Evolutionary conservation across 2,113 vertebrate genomes (phyloP).

Genomic region (Pelusios castaneus): DNA sequence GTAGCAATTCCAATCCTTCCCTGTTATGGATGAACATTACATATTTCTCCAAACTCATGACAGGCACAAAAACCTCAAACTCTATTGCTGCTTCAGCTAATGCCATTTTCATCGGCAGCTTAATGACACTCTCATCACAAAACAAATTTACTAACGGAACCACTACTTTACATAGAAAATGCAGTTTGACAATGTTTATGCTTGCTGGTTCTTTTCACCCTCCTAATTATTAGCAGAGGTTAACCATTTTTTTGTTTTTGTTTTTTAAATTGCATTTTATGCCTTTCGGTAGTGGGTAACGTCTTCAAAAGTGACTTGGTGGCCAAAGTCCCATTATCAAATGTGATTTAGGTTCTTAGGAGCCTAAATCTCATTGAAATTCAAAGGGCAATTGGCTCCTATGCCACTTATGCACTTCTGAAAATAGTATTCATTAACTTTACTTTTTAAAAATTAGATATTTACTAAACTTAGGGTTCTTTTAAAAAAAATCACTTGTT

Average conservation of each 20-base stretch:
- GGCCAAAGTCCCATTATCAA: not conserved
- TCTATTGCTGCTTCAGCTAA: not conserved
- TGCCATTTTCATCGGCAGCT: not conserved
- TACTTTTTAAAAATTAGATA: not conserved
- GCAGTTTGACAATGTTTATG: accelerated
- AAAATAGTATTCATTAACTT: not conserved
- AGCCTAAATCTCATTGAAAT: accelerated
- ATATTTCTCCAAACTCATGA: not conserved
- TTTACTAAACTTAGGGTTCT: not conserved
- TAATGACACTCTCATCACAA: not conserved
- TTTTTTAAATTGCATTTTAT: not conserved
- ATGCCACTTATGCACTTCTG: not conserved
- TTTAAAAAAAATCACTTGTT: accelerated
- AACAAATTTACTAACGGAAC: not conserved
- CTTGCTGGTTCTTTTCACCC: not conserved
- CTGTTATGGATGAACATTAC: not conserved
- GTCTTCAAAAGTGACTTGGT: not conserved
- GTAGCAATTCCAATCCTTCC: slow-evolving; percentile 22
- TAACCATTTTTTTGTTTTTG: not conserved
- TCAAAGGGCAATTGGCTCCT: accelerated
- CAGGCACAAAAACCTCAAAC: not conserved
- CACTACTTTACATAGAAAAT: not conserved
- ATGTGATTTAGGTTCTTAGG: accelerated
- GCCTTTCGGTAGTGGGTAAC: not conserved
- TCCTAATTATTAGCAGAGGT: not conserved